A percentile compares a stretch with the other conserved stretches of the same genome.
Evolutionary conservation across 1,140 invertebrate genomes (phyloP).

Genomic region (Tyrophagus putrescentiae): DNA sequence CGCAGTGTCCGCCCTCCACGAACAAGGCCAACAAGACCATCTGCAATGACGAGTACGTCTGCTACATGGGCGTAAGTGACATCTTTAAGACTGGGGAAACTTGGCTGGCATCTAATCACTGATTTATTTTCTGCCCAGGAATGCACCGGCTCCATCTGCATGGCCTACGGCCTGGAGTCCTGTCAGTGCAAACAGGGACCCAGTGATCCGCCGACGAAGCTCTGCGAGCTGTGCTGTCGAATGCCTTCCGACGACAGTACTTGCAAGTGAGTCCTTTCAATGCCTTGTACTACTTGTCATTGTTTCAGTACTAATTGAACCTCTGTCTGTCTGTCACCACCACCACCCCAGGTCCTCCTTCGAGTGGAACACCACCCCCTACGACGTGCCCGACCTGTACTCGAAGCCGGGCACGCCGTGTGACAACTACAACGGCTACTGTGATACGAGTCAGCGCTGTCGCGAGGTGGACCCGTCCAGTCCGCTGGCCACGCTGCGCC

Average conservation of each 20-base stretch:
- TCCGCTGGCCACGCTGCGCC: constrained; percentile 71
- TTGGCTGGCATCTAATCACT: background rate
- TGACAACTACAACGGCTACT: constrained; percentile 96
- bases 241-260: constrained; percentile 61
- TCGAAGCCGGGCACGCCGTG: constrained; percentile 69
- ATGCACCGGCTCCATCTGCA: constrained; percentile 80
- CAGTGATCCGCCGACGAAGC: constrained; percentile 59
- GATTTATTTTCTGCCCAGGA: constrained; percentile 42
- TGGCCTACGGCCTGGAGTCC: constrained; percentile 81
- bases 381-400: constrained; percentile 78
- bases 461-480: constrained; percentile 94
- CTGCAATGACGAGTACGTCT: constrained; percentile 82
- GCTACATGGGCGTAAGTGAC: constrained; percentile 72
- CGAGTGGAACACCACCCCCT: constrained; percentile 70
- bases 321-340: background rate
- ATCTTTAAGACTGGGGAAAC: background rate
- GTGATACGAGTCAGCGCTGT: constrained; percentile 95
- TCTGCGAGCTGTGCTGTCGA: constrained; percentile 78
- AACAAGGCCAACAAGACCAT: constrained; percentile 85
- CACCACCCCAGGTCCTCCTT: constrained; percentile 64
- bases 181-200: constrained; percentile 68
- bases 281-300: background rate
- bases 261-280: constrained; percentile 39
- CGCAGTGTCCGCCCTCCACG: constrained; percentile 71
- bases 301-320: background rate